A percentile compares a stretch with the other conserved stretches of the same genome.
Conservation (phyloP, 2,888 invertebrate species). For the Cecidostiba fungosa region DNA sequence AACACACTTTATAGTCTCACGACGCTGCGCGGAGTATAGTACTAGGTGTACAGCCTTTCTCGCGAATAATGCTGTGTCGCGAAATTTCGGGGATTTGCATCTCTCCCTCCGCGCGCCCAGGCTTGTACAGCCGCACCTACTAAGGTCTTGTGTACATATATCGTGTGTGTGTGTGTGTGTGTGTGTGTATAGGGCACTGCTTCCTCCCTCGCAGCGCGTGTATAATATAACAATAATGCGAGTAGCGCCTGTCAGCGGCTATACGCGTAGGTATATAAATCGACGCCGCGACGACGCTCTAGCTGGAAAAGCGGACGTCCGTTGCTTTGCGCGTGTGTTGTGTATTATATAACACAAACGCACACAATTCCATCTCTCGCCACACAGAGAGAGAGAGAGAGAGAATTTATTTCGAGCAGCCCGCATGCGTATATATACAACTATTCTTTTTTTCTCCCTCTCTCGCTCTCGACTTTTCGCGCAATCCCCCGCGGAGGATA, state of each 20-base stretch:
- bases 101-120: not conserved
- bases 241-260: constrained; percentile 59
- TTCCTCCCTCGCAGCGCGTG: not conserved
- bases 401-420: constrained; percentile 67
- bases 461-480: constrained; percentile 65
- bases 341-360: constrained; percentile 8
- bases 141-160: not conserved
- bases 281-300: constrained; percentile 61
- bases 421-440: not conserved
- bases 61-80: constrained; percentile 29
- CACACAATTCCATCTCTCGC: constrained; percentile 67
- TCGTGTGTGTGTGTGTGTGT: not conserved
- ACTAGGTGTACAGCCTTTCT: constrained; percentile 3
- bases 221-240: constrained; percentile 32
- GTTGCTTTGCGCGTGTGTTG: constrained; percentile 67
- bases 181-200: not conserved
- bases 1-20: not conserved
- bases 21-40: not conserved
- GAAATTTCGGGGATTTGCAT: constrained; percentile 62
- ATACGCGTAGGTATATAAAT: constrained; percentile 68
- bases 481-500: constrained; percentile 61
- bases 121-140: too few relatives aligned
- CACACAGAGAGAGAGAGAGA: constrained; percentile 22
- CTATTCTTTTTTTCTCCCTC: constrained; percentile 52
- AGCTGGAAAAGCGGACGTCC: constrained; percentile 74